phyloP scores from a whole-genome alignment of 2,113 vertebrate species.

The Silurus meridionalis region DNA sequence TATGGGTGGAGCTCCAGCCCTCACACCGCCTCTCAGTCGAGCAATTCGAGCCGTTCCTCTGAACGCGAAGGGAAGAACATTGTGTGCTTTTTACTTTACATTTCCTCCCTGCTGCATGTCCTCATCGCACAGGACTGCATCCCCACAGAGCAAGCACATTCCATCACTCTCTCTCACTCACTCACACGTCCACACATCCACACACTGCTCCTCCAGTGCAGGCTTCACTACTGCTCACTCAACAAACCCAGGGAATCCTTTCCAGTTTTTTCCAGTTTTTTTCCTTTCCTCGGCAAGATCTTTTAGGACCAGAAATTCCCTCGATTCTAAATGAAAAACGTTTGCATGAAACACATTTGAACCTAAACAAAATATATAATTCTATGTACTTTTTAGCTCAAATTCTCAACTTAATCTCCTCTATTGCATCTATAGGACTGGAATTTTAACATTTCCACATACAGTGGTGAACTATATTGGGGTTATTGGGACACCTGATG shows the following conservation, averaged over 20 bases:
- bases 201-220: background rate
- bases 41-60: conserved; percentile 52
- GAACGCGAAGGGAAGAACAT: conserved; percentile 66
- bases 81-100: conserved; percentile 67
- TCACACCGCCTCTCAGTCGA: conserved; percentile 50
- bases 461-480: too few species aligned
- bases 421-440: background rate
- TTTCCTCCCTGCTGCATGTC: conserved; percentile 55
- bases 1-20: conserved; percentile 55
- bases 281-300: too few species aligned
- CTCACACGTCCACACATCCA: background rate
- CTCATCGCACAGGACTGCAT: conserved; percentile 51
- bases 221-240: background rate
- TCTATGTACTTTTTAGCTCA: background rate
- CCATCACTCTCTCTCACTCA: conserved; percentile 25
- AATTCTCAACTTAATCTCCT: background rate
- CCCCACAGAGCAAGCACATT: conserved; percentile 42
- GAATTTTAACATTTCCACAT: background rate
- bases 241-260: conserved; percentile 42
- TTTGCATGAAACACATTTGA: too few species aligned
- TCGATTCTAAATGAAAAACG: too few species aligned
- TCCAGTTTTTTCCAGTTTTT: background rate
- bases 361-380: background rate
- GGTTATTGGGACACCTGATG: too few species aligned
- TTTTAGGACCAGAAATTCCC: too few species aligned